Conservation (phyloP, 2,888 invertebrate species). For the Osmoderma eremita region DNA sequence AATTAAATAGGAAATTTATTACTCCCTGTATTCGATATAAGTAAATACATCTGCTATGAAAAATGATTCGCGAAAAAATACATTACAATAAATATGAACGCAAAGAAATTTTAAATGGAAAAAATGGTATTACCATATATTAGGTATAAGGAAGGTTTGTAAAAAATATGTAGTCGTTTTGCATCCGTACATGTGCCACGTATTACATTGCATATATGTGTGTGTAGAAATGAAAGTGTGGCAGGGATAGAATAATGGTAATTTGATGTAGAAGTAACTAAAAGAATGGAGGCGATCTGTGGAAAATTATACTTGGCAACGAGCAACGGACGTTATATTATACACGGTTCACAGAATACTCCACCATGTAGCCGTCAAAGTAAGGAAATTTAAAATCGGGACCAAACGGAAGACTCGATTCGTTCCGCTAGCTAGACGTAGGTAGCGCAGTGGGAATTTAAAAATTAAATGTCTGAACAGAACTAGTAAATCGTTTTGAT, state of each 20-base stretch:
- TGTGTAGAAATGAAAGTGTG: background rate
- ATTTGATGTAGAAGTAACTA: no score
- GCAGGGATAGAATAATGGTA: background rate
- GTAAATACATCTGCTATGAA: no score
- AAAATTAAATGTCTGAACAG: slow-evolving; percentile 28
- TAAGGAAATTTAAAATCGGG: slow-evolving; percentile 21
- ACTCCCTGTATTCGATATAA: no score
- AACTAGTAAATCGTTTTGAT: slow-evolving; percentile 11
- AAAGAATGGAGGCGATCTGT: background rate
- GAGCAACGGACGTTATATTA: no score
- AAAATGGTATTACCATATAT: no score
- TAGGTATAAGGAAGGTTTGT: background rate
- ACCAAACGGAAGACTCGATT: slow-evolving; percentile 30
- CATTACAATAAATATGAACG: no score
- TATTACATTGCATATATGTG: background rate
- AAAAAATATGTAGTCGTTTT: background rate
- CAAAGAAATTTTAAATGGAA: no score
- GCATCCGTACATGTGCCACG: background rate
- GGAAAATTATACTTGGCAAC: no score
- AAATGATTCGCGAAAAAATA: no score
- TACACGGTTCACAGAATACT: no score
- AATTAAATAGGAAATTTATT: no score
- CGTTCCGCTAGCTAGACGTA: slow-evolving; percentile 16
- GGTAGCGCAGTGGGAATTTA: slow-evolving; percentile 31
- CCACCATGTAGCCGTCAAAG: no score